phyloP scores from a whole-genome alignment of 2,888 invertebrate species.

The Pollenia amentaria region DNA sequence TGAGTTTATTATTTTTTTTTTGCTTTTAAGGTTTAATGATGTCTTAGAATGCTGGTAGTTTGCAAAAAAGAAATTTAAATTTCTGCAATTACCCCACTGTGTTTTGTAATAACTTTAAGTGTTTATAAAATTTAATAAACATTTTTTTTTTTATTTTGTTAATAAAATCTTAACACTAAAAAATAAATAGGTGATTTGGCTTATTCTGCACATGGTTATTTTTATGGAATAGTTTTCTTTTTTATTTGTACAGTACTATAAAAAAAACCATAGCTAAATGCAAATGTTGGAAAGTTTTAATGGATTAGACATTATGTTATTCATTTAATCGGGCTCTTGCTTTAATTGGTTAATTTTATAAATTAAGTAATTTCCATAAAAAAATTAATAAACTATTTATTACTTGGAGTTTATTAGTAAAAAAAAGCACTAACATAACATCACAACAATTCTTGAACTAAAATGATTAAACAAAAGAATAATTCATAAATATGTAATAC shows the following conservation, averaged over 20 bases:
- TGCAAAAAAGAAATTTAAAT: not conserved
- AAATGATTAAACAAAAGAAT: no score
- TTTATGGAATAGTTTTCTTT: not conserved
- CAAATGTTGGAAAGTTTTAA: no score
- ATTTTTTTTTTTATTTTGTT: not conserved
- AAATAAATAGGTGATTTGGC: conserved; percentile 25
- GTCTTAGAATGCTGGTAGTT: not conserved
- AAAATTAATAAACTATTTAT: no score
- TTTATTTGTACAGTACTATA: not conserved
- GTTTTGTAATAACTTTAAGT: not conserved
- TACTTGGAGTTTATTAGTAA: no score
- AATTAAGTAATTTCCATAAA: no score
- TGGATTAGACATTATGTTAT: no score
- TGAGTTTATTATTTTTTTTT: not conserved
- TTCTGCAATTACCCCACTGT: not conserved
- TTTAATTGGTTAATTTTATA: no score
- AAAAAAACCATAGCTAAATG: conserved; percentile 10
- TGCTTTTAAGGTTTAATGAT: not conserved
- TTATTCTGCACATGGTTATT: conserved; percentile 21
- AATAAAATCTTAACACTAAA: conserved; percentile 29
- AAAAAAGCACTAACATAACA: no score
- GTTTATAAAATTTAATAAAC: no score
- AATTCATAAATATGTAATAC: no score
- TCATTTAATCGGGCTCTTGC: no score
- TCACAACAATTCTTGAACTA: no score